Percentiles rank a stretch among this genome's conserved stretches.
Evolutionary conservation across 1,140 invertebrate species (phyloP).

Genomic region (Microplitis mediator): DNA sequence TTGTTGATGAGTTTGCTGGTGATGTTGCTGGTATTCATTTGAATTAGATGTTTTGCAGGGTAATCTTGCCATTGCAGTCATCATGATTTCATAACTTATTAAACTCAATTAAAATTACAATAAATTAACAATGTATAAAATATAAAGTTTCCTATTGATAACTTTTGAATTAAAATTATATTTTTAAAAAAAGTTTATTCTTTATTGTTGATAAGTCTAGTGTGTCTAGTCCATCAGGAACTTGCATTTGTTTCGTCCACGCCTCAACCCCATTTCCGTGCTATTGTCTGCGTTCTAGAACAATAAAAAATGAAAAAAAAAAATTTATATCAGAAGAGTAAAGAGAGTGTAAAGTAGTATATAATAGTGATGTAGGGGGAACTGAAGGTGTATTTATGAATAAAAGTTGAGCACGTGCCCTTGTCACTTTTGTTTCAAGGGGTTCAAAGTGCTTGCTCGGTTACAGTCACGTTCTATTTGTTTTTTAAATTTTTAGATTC

Average conservation of each 20-base stretch:
- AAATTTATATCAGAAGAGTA: not conserved
- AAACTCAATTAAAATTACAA: not conserved
- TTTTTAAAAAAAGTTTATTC: not conserved
- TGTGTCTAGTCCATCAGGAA: not conserved
- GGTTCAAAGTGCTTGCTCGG: too few species aligned
- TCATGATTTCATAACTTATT: conserved; percentile 47
- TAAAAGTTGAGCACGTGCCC: too few species aligned
- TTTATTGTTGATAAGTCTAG: not conserved
- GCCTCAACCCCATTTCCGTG: conserved; percentile 51
- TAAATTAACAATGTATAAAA: too few species aligned
- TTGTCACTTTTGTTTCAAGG: too few species aligned
- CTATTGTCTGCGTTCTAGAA: conserved; percentile 45
- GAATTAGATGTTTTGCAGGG: conserved; percentile 52
- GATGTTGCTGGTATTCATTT: conserved; percentile 46
- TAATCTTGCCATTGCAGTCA: conserved; percentile 60
- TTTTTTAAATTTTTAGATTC: too few species aligned
- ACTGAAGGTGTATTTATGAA: too few species aligned
- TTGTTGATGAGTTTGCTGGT: conserved; percentile 44
- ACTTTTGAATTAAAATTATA: too few species aligned
- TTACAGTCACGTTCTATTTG: too few species aligned
- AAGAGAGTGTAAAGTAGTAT: not conserved
- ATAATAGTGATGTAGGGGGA: too few species aligned
- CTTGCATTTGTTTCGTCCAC: conserved; percentile 52
- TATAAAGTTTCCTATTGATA: too few species aligned
- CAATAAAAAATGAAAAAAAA: conserved; percentile 12